Evolutionary conservation across 1,140 invertebrate genomes (phyloP), one percentile per base, ranked within the genome.

Genomic region (Argopecten irradians): DNA sequence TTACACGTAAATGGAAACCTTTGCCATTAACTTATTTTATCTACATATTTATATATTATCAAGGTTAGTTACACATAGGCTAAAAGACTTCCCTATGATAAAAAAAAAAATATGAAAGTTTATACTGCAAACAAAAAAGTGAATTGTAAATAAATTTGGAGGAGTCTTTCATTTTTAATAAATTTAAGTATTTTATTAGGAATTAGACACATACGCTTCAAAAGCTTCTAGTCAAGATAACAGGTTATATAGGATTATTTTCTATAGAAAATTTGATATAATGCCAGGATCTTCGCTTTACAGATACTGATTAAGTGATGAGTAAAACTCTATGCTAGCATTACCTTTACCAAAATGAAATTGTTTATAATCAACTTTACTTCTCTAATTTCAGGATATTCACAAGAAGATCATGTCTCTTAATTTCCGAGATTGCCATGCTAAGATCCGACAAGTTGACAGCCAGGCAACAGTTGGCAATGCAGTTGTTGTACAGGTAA

Each of bases 351-450:
- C n/a, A n/a, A n/a, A n/a, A n/a, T n/a, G n/a, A n/a, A n/a, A n/a
- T n/a, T n/a, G n/a, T n/a, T n/a, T n/a, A 46, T 46, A 16, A 22
- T 46, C 2, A 71, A n/a, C 41, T 43, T 85, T 35, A 16, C 28
- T 43, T 36, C 28, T 19, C 16, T 90, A 83, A 91, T 92, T 94
- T 1, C 97, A 98, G 95, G 97, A 99, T 95, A 99, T 99, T 90
- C 98, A 99, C 95, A 97, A 99, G 95, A 98, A 98, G 93, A 99
- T 99, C 92, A 97, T 99, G 95, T 98, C 98, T 93, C 96, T 99
- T 86, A 98, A 99, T 96, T 99, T 99, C 95, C 97, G 97, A 39
- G 98, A 99, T 96, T 99, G 98, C 95, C 98, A 99, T 96, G 98
- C 98, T 33, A 99, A 99, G 96, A 99, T 99, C 93, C 97, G 97